phyloP scores from a whole-genome alignment of 1,140 invertebrate genomes.

The Anadara kagoshimensis region DNA sequence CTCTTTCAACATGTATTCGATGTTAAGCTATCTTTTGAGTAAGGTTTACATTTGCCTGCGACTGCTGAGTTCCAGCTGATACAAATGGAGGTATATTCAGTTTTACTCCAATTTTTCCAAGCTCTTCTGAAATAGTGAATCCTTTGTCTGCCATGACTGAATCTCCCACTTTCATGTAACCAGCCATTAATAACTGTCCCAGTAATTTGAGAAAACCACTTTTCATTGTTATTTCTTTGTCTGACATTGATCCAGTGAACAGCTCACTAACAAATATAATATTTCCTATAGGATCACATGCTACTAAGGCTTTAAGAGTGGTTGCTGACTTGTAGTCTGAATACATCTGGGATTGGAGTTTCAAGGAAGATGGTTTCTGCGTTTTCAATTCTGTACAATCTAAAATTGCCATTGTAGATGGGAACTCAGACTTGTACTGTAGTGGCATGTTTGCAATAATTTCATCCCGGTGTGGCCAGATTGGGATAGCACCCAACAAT shows the following conservation, averaged over 20 bases:
- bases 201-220: constrained; percentile 27
- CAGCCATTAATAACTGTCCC: background rate
- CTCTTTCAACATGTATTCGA: constrained; percentile 44
- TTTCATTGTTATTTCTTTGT: constrained; percentile 24
- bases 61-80: constrained; percentile 25
- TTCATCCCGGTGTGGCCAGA: constrained; percentile 42
- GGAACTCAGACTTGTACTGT: constrained; percentile 38
- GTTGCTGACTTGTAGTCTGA: constrained; percentile 42
- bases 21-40: constrained; percentile 45
- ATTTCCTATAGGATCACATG: constrained; percentile 27
- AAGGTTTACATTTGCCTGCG: constrained; percentile 13
- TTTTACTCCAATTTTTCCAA: constrained; percentile 21
- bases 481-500: constrained; percentile 38
- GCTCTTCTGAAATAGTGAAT: constrained; percentile 43
- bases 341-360: constrained; percentile 33
- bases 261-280: constrained; percentile 41
- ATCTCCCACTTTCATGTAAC: constrained; percentile 38
- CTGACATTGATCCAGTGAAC: constrained; percentile 36
- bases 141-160: constrained; percentile 50
- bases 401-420: constrained; percentile 36
- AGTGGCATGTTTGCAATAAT: constrained; percentile 45
- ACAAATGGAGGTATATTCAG: constrained; percentile 44
- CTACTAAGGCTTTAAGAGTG: constrained; percentile 26
- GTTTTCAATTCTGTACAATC: constrained; percentile 47
- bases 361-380: constrained; percentile 12